A percentile compares a stretch with the other conserved stretches of the same genome.
phyloP scores from a whole-genome alignment of 2,888 invertebrate species.

The Cloeon dipterum region DNA sequence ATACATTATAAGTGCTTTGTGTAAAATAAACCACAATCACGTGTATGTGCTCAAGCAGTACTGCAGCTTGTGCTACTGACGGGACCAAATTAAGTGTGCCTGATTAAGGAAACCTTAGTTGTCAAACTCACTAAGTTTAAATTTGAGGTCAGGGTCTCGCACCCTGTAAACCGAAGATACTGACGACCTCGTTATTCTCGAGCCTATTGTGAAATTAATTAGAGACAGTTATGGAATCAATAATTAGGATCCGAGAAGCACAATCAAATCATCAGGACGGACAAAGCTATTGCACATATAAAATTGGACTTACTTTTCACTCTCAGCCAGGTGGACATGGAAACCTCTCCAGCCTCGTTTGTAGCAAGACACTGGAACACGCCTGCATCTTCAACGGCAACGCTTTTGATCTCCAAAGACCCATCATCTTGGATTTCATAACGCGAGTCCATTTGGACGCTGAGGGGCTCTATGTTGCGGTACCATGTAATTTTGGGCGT shows the following conservation, averaged over 20 bases:
- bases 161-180: conserved; percentile 21
- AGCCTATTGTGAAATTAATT: not conserved
- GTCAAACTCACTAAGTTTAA: too few species aligned
- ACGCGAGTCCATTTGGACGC: conserved; percentile 19
- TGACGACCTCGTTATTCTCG: conserved; percentile 13
- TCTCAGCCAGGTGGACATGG: conserved; percentile 74
- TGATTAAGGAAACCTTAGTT: too few species aligned
- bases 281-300: not conserved
- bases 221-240: not conserved
- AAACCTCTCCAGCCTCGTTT: conserved; percentile 78
- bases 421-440: conserved; percentile 63
- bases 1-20: too few species aligned
- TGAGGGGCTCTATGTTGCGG: conserved; percentile 37
- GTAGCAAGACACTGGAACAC: conserved; percentile 87
- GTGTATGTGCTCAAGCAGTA: too few species aligned
- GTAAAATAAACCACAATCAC: too few species aligned
- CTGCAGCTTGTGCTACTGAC: too few species aligned
- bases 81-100: too few species aligned
- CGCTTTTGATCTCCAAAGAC: conserved; percentile 52
- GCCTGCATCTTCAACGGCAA: conserved; percentile 68
- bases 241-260: not conserved
- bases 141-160: conserved; percentile 19
- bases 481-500: conserved; percentile 73
- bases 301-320: conserved; percentile 73
- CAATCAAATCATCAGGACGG: too few species aligned